phyloP scores from a whole-genome alignment of 1,140 invertebrate species.

The Ips typographus region DNA sequence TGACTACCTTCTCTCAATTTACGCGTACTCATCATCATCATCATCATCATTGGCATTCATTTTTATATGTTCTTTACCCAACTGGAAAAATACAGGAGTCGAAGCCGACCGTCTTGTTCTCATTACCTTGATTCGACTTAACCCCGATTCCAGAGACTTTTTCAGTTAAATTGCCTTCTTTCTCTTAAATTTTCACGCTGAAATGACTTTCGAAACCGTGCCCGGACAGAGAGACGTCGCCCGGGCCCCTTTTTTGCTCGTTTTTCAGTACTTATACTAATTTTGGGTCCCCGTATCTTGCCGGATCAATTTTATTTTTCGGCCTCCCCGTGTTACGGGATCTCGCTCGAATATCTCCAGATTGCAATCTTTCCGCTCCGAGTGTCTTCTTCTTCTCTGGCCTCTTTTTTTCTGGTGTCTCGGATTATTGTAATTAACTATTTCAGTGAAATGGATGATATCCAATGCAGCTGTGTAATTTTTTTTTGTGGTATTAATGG shows the following conservation, averaged over 20 bases:
- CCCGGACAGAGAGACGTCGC: not conserved
- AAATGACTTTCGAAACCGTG: conserved; percentile 17
- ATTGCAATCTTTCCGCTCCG: conserved; percentile 20
- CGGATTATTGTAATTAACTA: not conserved
- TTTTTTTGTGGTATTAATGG: too few species aligned
- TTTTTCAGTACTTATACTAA: conserved; percentile 7
- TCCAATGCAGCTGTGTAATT: too few species aligned
- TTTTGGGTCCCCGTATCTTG: not conserved
- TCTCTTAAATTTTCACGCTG: conserved; percentile 16
- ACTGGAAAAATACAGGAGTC: too few species aligned
- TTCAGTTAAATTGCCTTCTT: conserved; percentile 12
- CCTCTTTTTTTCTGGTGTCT: not conserved
- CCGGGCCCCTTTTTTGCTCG: conserved; percentile 7
- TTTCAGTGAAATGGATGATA: too few species aligned
- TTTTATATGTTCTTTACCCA: too few species aligned
- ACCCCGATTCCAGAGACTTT: not conserved
- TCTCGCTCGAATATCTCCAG: conserved; percentile 14
- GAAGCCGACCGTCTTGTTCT: too few species aligned
- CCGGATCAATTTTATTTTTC: conserved; percentile 20
- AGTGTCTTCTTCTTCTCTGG: not conserved
- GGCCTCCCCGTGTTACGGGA: conserved; percentile 12
- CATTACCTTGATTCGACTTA: not conserved
- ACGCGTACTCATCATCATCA: too few species aligned
- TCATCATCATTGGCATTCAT: too few species aligned
- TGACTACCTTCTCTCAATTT: too few species aligned